phyloP scores from a whole-genome alignment of 1,140 invertebrate genomes.

The Bradynema listronoti region DNA sequence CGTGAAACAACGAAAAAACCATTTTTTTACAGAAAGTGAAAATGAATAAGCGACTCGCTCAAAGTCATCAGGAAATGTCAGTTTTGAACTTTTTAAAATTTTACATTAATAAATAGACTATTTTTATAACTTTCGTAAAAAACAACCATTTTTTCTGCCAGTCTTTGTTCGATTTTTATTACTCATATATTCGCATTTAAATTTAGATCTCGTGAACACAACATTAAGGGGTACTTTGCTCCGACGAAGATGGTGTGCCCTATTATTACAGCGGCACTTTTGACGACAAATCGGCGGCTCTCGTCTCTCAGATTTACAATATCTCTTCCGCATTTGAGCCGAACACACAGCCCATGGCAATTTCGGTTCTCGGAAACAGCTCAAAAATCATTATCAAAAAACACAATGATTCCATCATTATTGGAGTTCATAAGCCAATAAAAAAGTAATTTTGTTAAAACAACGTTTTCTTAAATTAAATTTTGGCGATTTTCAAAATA shows the following conservation, averaged over 20 bases:
- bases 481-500: no score
- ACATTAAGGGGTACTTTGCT: constrained; percentile 23
- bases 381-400: constrained; percentile 17
- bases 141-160: no score
- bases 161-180: no score
- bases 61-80: no score
- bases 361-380: background rate
- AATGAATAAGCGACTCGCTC: no score
- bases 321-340: constrained; percentile 16
- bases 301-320: constrained; percentile 22
- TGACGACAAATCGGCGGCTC: constrained; percentile 21
- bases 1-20: no score
- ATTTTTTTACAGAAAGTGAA: no score
- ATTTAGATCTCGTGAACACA: constrained; percentile 14
- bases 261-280: constrained; percentile 13
- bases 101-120: no score
- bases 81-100: no score
- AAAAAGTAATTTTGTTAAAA: background rate
- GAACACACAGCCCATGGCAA: constrained; percentile 11
- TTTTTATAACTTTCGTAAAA: no score
- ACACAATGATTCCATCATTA: background rate
- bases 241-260: constrained; percentile 17
- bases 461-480: no score
- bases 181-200: no score
- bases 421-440: constrained; percentile 12